Base-by-base conservation (phyloP, 2,113 vertebrate genomes). In the Zosterops pallidus region DNA sequence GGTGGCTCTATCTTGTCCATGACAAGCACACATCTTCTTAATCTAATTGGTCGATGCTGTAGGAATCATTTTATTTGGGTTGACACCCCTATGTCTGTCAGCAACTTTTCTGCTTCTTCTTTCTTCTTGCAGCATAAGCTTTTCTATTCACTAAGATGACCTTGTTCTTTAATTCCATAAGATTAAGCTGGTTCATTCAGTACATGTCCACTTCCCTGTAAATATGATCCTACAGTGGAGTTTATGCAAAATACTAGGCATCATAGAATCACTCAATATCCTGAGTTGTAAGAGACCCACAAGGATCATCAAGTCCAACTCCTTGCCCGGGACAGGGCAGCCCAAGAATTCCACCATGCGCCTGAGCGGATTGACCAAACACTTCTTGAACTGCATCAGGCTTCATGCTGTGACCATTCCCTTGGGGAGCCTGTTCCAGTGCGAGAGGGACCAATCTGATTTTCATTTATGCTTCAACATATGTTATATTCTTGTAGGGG, bases 401-500 rank as follows among this genome's bases (percentile, higher is more conserved):
- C 3, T 35, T 15, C 12, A 12, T 33, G 12, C 31, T 67, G 18
- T 74, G 59, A 26, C 15, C 28, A 9, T 42, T 74, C 33, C 15
- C 52, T 52, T 52, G 6, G 4, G 19, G 19, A 67, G 7, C 6
- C 6, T 37, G 22, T n/a, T 59, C 7, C 26, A 37, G 5, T 50
- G 8, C 33, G 10, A 41, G 46, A 33, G 17, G 17, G 4, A 52
- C 14, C 18, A 26, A n/a, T 6, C 11, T 17, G 14, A 42, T 17
- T 28, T 52, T 52, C 8, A 28, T 5, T 28, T 52, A 28, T 11
- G 19, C 11, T 4, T 52, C 23, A n/a, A 5, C 4, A n/a, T 8
- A n/a, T 13, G 14, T 17, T 21, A 8, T 5, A 10, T 22, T 53
- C 8, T 22, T 42, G 14, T 0, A n/a, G 9, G 8, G 4, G 9